Conservation (phyloP, 2,797 vertebrate genomes). For the Cichlasoma orientale region DNA sequence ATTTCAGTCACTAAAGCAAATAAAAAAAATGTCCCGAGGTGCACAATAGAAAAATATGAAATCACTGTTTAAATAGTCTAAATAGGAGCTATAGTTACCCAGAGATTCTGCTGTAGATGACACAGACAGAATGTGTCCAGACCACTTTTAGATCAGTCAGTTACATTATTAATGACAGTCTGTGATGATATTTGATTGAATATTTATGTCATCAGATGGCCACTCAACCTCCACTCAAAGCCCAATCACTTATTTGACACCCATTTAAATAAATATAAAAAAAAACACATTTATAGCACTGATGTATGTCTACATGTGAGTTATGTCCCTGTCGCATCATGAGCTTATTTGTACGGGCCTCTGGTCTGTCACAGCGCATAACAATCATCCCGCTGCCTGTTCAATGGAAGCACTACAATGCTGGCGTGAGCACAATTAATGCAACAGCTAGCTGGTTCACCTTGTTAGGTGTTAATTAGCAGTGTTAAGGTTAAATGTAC, state of each 20-base stretch:
- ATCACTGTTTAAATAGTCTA: not conserved
- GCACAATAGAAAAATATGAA: not conserved
- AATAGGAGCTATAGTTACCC: not conserved
- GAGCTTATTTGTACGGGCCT: not conserved
- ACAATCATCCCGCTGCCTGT: not conserved
- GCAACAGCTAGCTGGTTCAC: not conserved
- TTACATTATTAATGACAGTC: not conserved
- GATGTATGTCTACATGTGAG: not conserved
- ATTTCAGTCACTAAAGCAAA: not conserved
- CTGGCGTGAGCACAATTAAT: not conserved
- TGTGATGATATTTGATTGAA: not conserved
- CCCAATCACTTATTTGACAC: not conserved
- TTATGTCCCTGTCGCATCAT: not conserved
- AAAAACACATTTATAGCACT: not conserved
- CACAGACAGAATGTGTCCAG: not conserved
- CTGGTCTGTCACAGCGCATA: constrained; percentile 1
- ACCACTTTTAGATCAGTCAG: not conserved
- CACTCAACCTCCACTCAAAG: not conserved
- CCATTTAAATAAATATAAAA: not conserved
- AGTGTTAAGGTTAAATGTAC: not conserved
- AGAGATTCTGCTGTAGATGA: not conserved
- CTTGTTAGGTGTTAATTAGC: not conserved
- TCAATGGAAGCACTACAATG: constrained; percentile 2
- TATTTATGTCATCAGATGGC: not conserved
- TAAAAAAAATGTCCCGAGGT: not conserved